Evolutionary conservation across 2,113 vertebrate genomes (phyloP).

Genomic region (Rhea pennata): DNA sequence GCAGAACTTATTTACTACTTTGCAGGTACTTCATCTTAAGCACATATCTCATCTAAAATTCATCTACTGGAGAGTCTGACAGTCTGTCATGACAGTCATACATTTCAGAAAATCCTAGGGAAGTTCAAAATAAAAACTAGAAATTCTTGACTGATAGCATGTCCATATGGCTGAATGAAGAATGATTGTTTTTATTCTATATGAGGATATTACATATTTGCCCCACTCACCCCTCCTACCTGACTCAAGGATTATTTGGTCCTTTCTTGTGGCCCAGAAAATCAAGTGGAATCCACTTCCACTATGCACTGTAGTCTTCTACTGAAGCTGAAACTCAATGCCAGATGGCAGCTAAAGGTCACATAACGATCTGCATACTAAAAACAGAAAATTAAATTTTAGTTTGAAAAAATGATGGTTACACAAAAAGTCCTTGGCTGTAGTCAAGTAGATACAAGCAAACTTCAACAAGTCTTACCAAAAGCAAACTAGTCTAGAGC

Average conservation of each 20-base stretch:
- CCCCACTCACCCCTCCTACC: background rate
- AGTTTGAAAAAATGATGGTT: background rate
- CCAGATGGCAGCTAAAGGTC: conserved; percentile 25
- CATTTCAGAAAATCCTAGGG: background rate
- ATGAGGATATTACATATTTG: background rate
- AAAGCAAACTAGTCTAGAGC: background rate
- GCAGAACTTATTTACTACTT: background rate
- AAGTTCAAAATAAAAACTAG: background rate
- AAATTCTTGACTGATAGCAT: background rate
- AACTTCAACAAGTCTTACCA: background rate
- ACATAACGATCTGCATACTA: background rate
- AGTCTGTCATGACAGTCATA: background rate
- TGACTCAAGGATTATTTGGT: background rate
- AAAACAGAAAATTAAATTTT: background rate
- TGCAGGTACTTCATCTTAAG: background rate
- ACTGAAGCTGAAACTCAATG: background rate
- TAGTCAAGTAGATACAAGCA: background rate
- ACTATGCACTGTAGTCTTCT: background rate
- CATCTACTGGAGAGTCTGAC: background rate
- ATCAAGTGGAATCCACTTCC: background rate
- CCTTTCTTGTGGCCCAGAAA: background rate
- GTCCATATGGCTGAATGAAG: background rate
- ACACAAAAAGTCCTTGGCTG: background rate
- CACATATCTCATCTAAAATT: background rate
- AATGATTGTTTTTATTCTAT: background rate